phyloP scores from a whole-genome alignment of 2,797 vertebrate genomes.

The Meriones psammophilus region DNA sequence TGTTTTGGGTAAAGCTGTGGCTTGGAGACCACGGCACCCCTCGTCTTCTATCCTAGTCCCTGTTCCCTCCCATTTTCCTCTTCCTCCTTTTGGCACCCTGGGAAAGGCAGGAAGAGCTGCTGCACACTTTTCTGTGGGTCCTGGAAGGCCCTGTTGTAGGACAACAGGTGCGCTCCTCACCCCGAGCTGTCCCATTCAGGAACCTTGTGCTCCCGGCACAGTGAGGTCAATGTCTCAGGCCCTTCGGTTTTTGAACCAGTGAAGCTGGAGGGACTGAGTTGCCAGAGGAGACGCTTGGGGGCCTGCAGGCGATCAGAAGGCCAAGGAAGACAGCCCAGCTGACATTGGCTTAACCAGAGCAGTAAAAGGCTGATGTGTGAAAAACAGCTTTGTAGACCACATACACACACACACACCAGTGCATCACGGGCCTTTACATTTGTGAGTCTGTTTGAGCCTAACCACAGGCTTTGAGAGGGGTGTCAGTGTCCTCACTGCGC shows the following conservation, averaged over 20 bases:
- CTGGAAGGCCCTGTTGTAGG: not conserved
- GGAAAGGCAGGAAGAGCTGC: not conserved
- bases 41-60: not conserved
- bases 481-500: not conserved
- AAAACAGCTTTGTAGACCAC: not conserved
- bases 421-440: slow-evolving; percentile 18
- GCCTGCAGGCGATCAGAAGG: not conserved
- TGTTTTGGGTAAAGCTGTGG: not conserved
- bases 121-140: not conserved
- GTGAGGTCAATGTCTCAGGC: not conserved
- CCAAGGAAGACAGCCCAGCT: not conserved
- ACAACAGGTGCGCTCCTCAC: not conserved
- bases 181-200: not conserved
- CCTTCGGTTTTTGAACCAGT: not conserved
- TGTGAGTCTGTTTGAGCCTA: slow-evolving; percentile 42
- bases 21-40: not conserved
- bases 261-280: not conserved
- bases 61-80: accelerated
- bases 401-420: too few species aligned
- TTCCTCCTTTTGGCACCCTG: not conserved
- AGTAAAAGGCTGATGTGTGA: not conserved
- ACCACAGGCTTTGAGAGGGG: slow-evolving; percentile 50
- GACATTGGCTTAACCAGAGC: not conserved
- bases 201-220: not conserved
- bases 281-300: not conserved